Conservation (phyloP, 2,797 vertebrate genomes). For the Crypturellus tataupa region DNA sequence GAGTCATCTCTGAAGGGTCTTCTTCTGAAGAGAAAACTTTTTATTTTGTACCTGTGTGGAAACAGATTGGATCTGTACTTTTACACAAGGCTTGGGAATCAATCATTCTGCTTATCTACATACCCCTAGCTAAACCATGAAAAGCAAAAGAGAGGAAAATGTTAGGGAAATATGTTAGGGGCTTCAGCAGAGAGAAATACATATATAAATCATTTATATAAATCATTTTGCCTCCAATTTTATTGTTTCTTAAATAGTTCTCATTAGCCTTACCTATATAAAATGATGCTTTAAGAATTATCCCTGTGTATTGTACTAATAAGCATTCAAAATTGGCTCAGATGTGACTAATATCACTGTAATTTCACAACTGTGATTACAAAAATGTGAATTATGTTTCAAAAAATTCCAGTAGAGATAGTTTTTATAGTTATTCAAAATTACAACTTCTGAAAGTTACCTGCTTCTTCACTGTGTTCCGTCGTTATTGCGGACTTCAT, state of each 20-base stretch:
- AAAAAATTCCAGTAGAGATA: background rate
- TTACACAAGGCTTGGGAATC: background rate
- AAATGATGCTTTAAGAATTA: background rate
- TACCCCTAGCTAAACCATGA: background rate
- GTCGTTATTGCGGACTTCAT: background rate
- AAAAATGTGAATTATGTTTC: background rate
- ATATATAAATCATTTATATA: background rate
- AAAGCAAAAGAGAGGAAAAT: background rate
- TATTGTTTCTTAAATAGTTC: background rate
- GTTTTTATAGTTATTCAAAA: background rate
- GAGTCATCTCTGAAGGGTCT: background rate
- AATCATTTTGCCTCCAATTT: background rate
- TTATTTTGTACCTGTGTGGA: background rate
- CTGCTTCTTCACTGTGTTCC: background rate
- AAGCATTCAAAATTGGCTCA: background rate
- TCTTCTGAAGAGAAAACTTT: constrained; percentile 9
- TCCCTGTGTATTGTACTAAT: background rate
- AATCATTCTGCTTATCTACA: background rate
- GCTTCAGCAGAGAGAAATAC: background rate
- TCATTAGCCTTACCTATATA: background rate
- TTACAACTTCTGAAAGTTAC: background rate
- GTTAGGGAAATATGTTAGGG: background rate
- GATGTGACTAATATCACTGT: background rate
- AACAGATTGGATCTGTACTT: background rate
- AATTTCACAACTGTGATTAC: background rate